Evolutionary conservation across 2,888 invertebrate species (phyloP).

Genomic region (Chalcis sispes): DNA sequence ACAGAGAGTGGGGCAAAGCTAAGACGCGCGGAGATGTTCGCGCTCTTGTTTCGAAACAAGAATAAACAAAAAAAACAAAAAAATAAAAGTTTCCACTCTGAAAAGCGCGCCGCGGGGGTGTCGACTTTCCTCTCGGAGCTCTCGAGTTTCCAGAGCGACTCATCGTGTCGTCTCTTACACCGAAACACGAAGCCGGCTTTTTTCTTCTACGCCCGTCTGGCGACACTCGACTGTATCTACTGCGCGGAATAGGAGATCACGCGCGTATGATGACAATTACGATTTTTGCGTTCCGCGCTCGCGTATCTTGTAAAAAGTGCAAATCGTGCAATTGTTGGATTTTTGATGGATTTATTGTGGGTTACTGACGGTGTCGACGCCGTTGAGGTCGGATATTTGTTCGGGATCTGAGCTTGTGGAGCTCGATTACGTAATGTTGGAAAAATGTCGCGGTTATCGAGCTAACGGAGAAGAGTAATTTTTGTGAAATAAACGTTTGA

Average conservation of each 20-base stretch:
- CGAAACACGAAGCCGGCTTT: neutral
- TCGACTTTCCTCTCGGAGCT: conserved; percentile 26
- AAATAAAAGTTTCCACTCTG: conserved; percentile 17
- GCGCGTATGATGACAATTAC: too few species aligned
- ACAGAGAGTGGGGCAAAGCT: too few species aligned
- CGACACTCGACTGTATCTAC: conserved; percentile 23
- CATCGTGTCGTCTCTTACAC: too few species aligned
- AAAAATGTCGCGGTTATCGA: conserved; percentile 1
- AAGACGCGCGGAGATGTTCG: too few species aligned
- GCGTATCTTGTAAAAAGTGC: too few species aligned
- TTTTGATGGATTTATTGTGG: neutral
- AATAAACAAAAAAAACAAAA: too few species aligned
- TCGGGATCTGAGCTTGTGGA: conserved; percentile 14
- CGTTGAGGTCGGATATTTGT: neutral
- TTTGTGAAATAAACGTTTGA: too few species aligned
- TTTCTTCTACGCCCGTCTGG: conserved; percentile 3
- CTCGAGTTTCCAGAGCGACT: conserved; percentile 41
- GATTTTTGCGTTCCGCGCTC: too few species aligned
- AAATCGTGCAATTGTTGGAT: conserved; percentile 40
- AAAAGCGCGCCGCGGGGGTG: conserved; percentile 24
- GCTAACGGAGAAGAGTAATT: too few species aligned
- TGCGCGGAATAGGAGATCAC: too few species aligned
- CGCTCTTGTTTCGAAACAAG: too few species aligned
- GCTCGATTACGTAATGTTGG: conserved; percentile 21
- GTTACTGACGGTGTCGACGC: neutral